These are phyloP conservation scores for Gallinago jamesoni DNA, from an alignment of 2,113 vertebrate genomes.

Conservation along the genomic window DNA sequence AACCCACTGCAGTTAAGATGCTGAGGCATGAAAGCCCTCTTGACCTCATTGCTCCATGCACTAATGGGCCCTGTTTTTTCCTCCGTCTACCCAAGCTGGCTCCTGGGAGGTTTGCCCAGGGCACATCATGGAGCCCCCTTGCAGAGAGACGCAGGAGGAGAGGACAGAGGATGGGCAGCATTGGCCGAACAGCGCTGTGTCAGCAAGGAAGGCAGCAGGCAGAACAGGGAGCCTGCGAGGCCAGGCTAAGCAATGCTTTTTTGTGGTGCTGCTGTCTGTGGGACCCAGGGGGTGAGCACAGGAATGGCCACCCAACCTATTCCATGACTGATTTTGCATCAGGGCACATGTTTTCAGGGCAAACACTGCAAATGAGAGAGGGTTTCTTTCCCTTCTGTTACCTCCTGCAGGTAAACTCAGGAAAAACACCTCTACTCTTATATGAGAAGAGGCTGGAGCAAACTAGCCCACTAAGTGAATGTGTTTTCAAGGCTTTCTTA, in stretches of 20 bases:
- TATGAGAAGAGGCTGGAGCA: background rate
- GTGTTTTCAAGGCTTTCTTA: background rate
- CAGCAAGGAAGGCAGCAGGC: background rate
- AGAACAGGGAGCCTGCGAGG: no score
- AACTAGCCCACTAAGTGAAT: background rate
- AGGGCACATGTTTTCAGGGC: background rate
- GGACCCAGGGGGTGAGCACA: accelerated
- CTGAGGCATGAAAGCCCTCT: background rate
- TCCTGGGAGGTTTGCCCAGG: background rate
- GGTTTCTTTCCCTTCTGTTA: background rate
- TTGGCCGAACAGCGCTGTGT: accelerated
- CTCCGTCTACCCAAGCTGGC: background rate
- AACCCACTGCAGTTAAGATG: background rate
- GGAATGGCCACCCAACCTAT: background rate
- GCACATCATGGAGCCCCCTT: background rate
- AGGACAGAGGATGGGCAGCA: background rate
- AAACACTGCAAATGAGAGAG: background rate
- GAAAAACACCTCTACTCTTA: background rate
- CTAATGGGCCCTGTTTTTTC: background rate
- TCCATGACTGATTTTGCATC: background rate
- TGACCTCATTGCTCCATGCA: background rate
- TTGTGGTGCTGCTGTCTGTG: background rate
- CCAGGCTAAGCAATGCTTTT: background rate
- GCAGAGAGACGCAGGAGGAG: background rate
- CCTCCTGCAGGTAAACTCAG: background rate